Evolutionary conservation across 2,888 invertebrate genomes (phyloP), one percentile per base, ranked within the genome.

Genomic region (Ramazzottius varieornatus): DNA sequence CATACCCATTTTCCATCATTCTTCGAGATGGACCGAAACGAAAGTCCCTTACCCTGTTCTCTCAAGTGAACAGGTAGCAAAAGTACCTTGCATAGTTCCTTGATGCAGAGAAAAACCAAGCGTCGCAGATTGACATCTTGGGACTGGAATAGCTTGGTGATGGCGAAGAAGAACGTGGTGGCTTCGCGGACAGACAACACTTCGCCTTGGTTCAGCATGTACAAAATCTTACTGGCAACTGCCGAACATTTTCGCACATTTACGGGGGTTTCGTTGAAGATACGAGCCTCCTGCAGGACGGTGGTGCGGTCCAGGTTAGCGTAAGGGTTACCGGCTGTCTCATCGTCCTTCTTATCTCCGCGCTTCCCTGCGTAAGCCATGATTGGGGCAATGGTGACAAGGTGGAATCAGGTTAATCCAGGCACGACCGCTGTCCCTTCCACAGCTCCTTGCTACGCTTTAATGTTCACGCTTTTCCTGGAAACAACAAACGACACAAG

Each of bases 121-220:
- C 98, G 82, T 46, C 98, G 82, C 32, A 99, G 78, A 70, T 74
- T 70, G 70, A 79, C 87, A 81, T 99, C 98, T 72, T 88, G 88
- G 0, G 90, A 92, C 77, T 99, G 98, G 76, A 98, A 99, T 63
- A 99, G 80, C 77, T 98, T 98, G 0, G 98, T 99, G 82, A 96
- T 94, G 1, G 98, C 96, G 79, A 99, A 99, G 77, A 99, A 99
- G 4, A 88, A 87, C 73, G 96, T 96, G 1, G 98, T 99, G 0
- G 98, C 98, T 77, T 99, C 98, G 63, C 87, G 88, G 0, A 87
- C 84, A 13, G 86, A 88, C 67, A 98, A 81, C 71, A 84, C 82
- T 75, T 96, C 94, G 0, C 93, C 93, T 81, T 96, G 96, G 74
- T 93, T 93, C 68, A 98, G 81, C 70, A 98, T 80, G 77, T 93